Evolutionary conservation across 2,888 invertebrate genomes (phyloP), one percentile per base, ranked within the genome.

Genomic region (Synergus laeviventris): DNA sequence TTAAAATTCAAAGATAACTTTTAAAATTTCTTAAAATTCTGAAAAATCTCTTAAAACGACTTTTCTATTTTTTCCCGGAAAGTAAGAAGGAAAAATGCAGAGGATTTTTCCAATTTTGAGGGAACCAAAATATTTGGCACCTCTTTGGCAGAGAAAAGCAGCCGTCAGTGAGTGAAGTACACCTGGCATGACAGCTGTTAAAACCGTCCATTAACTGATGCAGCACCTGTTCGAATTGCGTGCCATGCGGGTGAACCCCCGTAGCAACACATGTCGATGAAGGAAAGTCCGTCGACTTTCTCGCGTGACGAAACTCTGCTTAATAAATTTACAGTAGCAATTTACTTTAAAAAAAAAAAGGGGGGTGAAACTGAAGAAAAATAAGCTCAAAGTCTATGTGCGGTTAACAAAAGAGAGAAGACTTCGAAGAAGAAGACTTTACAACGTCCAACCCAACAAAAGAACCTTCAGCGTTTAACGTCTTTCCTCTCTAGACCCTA

Each of bases 181-280:
- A 90, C 90, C 89, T 90, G 90, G 90, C 85, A 84, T 84, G 86
- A 89, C 90, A 90, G 90, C 89, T 89, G 90, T 85, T 87, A 74
- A 79, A 82, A 80, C 81, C 86, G 89, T 87, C 88, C 87, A 88
- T 89, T 89, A 88, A 87, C 88, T 86, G 88, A 81, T 82, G 82
- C 76, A 86, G 87, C 89, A 89, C 89, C 89, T 89, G 89, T 89
- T 89, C 84, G 84, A 84, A 83, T 88, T 86, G 88, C 87, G 87
- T 89, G 88, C 85, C 79, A 78, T 78, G 78, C 83, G 81, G 83
- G 83, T 84, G 82, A 86, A 82, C 85, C 84, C 87, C 86, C 87
- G 84, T 88, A 87, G 88, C 87, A 89, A 88, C 88, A 87, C 84
- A 85, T 86, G 85, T 83, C 81, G 80, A 80, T 77, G 80, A 83